Base-by-base conservation (phyloP, 2,113 vertebrate species). In the Cranoglanis bouderius region DNA sequence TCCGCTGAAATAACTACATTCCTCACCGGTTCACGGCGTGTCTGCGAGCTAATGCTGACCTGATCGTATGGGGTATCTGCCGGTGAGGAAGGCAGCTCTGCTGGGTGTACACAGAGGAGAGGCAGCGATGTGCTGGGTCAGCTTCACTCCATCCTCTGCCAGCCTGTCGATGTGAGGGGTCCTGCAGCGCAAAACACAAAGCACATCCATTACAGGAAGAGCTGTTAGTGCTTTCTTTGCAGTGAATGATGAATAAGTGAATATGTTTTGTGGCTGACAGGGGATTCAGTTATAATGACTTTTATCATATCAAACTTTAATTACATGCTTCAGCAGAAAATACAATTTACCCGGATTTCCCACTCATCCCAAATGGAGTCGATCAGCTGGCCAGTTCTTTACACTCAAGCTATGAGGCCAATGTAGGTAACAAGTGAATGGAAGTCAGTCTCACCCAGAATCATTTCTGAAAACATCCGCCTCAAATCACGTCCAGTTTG, bases 91-190 rank as follows among this genome's bases (percentile, higher is more conserved):
- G n/a, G 97, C 97, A 0, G 98, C 98, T 87, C 97, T 94, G 93
- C 98, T 98, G n/a, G 98, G 98, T 0, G 95, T 96, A 89, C 98
- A 99, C 38, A 98, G 94, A 21, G 96, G 95, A 0, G 97, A 94
- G 0, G 97, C 97, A 0, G 96, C 97, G 65, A 98, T 94, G 92
- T 98, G 97, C 14, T 98, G 97, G 1, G 96, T 98, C 90, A 99
- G 93, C 63, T 92, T 96, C 88, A 95, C 95, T 2, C 97, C 98
- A 51, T 92, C 95, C 12, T 78, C 49, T 1, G 97, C 96, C 90
- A 99, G 43, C 14, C 80, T 94, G 93, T 98, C 97, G 29, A 98
- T 97, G 87, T 97, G 95, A 72, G 96, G 96, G 0, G 97, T 99
- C 92, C 98, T 99, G 91, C 72, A 91, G 40, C 49, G 35, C 87